Base-by-base conservation (phyloP, 2,797 vertebrate species). In the Gymnocypris eckloni region DNA sequence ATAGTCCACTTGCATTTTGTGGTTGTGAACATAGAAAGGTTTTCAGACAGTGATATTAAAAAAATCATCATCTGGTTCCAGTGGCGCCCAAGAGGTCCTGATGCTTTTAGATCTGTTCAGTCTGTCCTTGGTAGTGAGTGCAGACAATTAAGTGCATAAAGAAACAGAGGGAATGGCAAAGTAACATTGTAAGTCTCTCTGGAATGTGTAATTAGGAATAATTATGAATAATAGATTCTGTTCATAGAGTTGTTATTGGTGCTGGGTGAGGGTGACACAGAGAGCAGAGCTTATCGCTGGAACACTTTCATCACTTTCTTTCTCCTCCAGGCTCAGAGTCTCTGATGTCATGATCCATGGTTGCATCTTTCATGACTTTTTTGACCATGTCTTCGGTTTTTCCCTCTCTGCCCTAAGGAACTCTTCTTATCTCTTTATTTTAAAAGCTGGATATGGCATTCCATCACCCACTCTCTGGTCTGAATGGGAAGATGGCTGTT, bases 401-500 rank as follows among this genome's bases (percentile, higher is more conserved):
- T 45, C 25, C 16, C 20, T 37, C 33, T 67, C 54, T 50, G 71
- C 61, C 69, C 50, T 77, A 28, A 80, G 6, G 11, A n/a, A 45
- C 9, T 66, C 18, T 18, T 22, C 52, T 73, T 39, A 4, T 48
- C 18, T 88, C 16, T 66, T 81, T 39, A 71, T 82, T 6, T 59
- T 50, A n/a, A 28, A 16, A 64, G 33, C 8, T 69, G 15, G 39
- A 48, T 78, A 79, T 70, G 12, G 66, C 66, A 82, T 80, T 20
- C 41, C 81, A 82, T 88, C 75, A 83, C 72, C 66, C 86, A 85
- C 81, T 87, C 88, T 92, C 79, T 87, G 73, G 83, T 88, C 80
- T 11, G 70, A 89, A 85, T 88, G 85, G 84, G 54, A 86, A 88
- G 85, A 88, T 91, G 7, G 22, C 61, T 33, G 28, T 61, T 50